Conservation (phyloP, 1,140 invertebrate genomes). For the Neomicropteryx cornuta region DNA sequence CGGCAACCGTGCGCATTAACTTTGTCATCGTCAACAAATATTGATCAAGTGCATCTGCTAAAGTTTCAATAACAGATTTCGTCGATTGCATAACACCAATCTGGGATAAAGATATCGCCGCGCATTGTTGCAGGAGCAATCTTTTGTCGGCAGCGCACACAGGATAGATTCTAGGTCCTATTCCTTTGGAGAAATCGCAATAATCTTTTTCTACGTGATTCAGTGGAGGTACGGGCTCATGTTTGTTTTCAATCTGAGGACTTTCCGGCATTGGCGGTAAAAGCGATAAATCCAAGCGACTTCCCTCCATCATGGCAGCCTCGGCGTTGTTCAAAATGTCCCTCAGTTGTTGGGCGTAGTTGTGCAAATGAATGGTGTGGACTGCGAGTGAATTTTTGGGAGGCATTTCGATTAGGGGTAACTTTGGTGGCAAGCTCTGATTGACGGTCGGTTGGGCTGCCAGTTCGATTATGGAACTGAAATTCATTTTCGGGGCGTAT, state of each 20-base stretch:
- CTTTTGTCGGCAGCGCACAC: conserved; percentile 33
- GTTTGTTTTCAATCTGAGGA: conserved; percentile 22
- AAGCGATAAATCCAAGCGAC: conserved; percentile 22
- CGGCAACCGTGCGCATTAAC: conserved; percentile 29
- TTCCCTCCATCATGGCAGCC: conserved; percentile 25
- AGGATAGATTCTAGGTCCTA: conserved; percentile 26
- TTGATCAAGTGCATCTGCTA: conserved; percentile 31
- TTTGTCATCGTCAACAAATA: conserved; percentile 35
- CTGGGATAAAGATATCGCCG: conserved; percentile 34
- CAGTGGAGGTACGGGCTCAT: conserved; percentile 23
- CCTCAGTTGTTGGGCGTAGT: conserved; percentile 23
- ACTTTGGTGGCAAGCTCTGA: conserved; percentile 32
- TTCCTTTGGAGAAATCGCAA: conserved; percentile 32
- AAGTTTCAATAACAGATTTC: conserved; percentile 28
- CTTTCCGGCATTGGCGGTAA: conserved; percentile 24
- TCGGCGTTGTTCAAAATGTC: conserved; percentile 28
- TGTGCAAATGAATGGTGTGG: conserved; percentile 31
- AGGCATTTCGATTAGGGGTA: conserved; percentile 29
- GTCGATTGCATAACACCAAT: conserved; percentile 26
- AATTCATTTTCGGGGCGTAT: conserved; percentile 31
- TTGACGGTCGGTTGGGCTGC: conserved; percentile 37
- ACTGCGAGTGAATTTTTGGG: conserved; percentile 29
- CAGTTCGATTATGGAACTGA: conserved; percentile 37
- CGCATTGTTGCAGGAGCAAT: conserved; percentile 29
- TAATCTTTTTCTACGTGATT: conserved; percentile 32